Conservation (phyloP, 2,797 vertebrate genomes). For the Gymnothorax reevesii region DNA sequence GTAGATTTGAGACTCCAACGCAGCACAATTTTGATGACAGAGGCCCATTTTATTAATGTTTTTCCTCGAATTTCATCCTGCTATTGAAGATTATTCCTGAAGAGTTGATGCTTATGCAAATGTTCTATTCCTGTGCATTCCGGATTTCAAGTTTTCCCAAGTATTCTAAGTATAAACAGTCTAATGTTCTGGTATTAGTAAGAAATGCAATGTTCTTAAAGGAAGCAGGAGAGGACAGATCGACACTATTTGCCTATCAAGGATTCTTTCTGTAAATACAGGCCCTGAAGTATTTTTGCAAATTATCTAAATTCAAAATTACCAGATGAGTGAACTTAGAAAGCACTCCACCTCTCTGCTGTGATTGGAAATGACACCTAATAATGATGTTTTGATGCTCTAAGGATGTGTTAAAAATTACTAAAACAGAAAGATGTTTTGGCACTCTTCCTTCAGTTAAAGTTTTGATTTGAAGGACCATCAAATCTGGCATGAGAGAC, state of each 20-base stretch:
- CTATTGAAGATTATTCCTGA: slow-evolving; percentile 43
- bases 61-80: slow-evolving; percentile 41
- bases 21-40: slow-evolving; percentile 3
- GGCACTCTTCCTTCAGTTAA: neutral
- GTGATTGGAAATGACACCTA: slow-evolving; percentile 60
- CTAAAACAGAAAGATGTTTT: slow-evolving; percentile 39
- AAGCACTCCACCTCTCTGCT: slow-evolving; percentile 63
- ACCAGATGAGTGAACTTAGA: slow-evolving; percentile 62
- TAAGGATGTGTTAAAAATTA: slow-evolving; percentile 44
- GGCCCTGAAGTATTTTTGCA: slow-evolving; percentile 50
- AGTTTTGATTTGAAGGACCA: slow-evolving; percentile 19
- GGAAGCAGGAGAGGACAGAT: slow-evolving; percentile 49
- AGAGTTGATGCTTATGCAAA: slow-evolving; percentile 66
- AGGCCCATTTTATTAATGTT: slow-evolving; percentile 25
- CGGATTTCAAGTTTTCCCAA: slow-evolving; percentile 64
- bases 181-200: slow-evolving; percentile 58
- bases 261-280: slow-evolving; percentile 51
- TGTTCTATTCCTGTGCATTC: slow-evolving; percentile 54
- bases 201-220: slow-evolving; percentile 56
- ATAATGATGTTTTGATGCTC: slow-evolving; percentile 72
- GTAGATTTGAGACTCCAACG: slow-evolving; percentile 35
- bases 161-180: slow-evolving; percentile 54
- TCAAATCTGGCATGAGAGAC: slow-evolving; percentile 33
- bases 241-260: slow-evolving; percentile 54
- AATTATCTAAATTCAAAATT: slow-evolving; percentile 58